Conservation (phyloP, 1,140 invertebrate genomes). For the Eriocheir sinensis region DNA sequence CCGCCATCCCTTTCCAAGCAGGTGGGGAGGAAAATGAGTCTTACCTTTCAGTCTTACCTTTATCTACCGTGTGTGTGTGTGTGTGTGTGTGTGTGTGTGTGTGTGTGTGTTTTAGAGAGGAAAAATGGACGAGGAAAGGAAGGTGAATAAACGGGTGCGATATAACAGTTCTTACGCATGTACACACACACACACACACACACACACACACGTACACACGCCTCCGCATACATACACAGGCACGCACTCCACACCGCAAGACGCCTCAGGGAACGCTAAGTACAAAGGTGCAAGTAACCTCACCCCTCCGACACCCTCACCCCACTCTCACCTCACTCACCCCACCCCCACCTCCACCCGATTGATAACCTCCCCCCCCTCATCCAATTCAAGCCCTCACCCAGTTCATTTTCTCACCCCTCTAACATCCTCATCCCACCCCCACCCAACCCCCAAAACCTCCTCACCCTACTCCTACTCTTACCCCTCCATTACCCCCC, state of each 20-base stretch:
- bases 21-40: background rate
- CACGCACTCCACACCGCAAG: constrained; percentile 4
- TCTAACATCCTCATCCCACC: too few relatives aligned
- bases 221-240: background rate
- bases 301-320: background rate
- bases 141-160: background rate
- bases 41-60: background rate
- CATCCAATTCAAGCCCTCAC: too few relatives aligned
- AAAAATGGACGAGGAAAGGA: background rate
- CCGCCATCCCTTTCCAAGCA: background rate
- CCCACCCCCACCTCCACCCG: background rate
- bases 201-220: constrained; percentile 42
- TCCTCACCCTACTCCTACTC: background rate
- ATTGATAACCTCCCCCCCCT: too few relatives aligned
- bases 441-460: background rate
- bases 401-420: too few relatives aligned
- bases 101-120: background rate
- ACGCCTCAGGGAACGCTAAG: background rate
- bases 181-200: constrained; percentile 16
- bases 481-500: too few relatives aligned
- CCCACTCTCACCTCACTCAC: background rate
- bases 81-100: background rate
- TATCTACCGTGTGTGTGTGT: background rate
- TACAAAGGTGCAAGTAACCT: background rate
- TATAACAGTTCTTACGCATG: background rate